Conservation (phyloP, 2,888 invertebrate species). For the Rhogogaster chlorosoma region DNA sequence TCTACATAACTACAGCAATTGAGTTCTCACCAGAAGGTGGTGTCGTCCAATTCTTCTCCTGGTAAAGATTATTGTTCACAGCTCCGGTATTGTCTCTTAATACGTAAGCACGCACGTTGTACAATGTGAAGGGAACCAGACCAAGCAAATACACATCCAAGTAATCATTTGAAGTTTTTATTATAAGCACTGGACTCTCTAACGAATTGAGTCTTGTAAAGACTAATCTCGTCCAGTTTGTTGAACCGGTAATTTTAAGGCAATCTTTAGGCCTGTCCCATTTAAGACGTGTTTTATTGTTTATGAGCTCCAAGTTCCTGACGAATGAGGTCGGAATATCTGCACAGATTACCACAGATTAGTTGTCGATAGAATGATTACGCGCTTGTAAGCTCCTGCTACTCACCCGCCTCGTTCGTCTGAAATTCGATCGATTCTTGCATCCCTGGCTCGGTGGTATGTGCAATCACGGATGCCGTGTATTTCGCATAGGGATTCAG, state of each 20-base stretch:
- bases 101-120: slow-evolving; percentile 1
- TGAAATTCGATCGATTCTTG: background rate
- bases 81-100: background rate
- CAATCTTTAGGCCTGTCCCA: slow-evolving; percentile 65
- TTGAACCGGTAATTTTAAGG: slow-evolving; percentile 60
- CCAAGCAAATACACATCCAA: background rate
- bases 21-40: background rate
- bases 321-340: slow-evolving; percentile 60
- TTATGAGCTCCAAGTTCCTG: slow-evolving; percentile 52
- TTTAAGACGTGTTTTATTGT: slow-evolving; percentile 31
- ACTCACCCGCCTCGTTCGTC: slow-evolving; percentile 55
- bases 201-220: slow-evolving; percentile 54
- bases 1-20: background rate
- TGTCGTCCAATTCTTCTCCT: background rate
- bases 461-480: slow-evolving; percentile 57
- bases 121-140: background rate
- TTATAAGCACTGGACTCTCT: no score
- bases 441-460: slow-evolving; percentile 56
- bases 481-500: slow-evolving; percentile 62
- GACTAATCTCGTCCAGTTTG: slow-evolving; percentile 54
- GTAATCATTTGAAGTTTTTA: background rate
- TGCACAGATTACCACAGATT: slow-evolving; percentile 48
- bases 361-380: background rate
- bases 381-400: background rate
- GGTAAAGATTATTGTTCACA: background rate